Conservation (phyloP, 2,797 vertebrate species). For the Phylloscopus collybita region DNA sequence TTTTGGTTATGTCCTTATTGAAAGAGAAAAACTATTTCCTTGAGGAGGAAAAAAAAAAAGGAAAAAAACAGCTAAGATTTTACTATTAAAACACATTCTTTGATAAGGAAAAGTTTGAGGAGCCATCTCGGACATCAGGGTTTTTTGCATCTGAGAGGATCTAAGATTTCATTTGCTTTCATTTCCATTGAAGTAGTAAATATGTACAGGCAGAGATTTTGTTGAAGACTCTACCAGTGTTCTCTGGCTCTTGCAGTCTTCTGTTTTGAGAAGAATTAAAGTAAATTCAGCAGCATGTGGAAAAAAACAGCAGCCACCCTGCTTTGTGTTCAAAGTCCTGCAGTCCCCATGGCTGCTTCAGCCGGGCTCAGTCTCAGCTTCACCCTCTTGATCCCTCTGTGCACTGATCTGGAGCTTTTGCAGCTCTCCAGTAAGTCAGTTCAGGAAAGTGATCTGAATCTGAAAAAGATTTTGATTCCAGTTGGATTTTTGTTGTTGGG, state of each 20-base stretch:
- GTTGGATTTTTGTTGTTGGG: neutral
- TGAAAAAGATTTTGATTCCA: neutral
- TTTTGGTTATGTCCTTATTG: conserved; percentile 29
- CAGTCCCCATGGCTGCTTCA: neutral
- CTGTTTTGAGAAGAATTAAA: neutral
- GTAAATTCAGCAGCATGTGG: neutral
- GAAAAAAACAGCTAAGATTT: neutral
- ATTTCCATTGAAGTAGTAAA: neutral
- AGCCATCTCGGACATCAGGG: neutral
- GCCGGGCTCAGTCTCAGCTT: fast-evolving
- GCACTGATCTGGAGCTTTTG: neutral
- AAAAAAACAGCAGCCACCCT: neutral
- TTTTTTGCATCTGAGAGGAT: neutral
- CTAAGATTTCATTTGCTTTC: neutral
- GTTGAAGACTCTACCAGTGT: neutral
- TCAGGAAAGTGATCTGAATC: neutral
- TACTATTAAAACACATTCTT: neutral
- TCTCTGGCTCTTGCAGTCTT: neutral
- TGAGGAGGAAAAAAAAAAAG: too few relatives aligned
- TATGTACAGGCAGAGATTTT: neutral
- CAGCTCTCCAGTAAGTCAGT: neutral
- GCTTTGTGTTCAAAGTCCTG: neutral
- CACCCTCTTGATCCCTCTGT: neutral
- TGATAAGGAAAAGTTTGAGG: neutral
- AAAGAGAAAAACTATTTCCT: neutral